These are phyloP conservation scores for Buathra laborator DNA, from an alignment of 2,888 invertebrate genomes.

Conservation along the genomic window DNA sequence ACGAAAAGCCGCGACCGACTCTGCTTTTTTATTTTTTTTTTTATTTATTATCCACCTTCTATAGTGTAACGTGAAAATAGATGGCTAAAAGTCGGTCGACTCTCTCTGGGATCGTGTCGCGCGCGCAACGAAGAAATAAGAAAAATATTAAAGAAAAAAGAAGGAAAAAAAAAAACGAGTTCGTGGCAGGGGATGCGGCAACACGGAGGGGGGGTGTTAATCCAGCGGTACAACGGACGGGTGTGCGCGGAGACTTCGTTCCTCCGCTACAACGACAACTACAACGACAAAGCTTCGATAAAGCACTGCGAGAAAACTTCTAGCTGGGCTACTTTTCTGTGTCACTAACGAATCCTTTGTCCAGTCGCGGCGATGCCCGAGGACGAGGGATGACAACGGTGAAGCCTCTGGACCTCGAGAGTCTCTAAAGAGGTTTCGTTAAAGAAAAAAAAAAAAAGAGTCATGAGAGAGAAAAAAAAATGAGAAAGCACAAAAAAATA, in stretches of 20 bases:
- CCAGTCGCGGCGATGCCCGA: constrained; percentile 38
- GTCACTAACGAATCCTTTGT: constrained; percentile 65
- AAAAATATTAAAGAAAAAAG: constrained; percentile 10
- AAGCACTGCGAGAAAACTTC: constrained; percentile 61
- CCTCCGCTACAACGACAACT: constrained; percentile 8
- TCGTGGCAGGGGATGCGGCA: constrained; percentile 7
- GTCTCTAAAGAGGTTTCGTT: constrained; percentile 19
- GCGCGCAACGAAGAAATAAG: constrained; percentile 16
- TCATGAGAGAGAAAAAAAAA: constrained; percentile 23
- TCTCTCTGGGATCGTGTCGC: constrained; percentile 43
- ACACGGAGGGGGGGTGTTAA: constrained; percentile 54
- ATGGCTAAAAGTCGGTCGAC: constrained; percentile 48
- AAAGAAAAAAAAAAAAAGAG: constrained; percentile 12
- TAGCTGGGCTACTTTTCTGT: constrained; percentile 50
- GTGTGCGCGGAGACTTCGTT: not conserved
- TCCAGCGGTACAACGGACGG: constrained; percentile 42
- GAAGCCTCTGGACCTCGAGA: constrained; percentile 19
- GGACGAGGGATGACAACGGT: constrained; percentile 23
- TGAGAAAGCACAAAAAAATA: constrained; percentile 10
- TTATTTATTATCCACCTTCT: constrained; percentile 1
- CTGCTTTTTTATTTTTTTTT: not conserved
- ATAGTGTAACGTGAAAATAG: constrained; percentile 46
- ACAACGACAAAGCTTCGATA: constrained; percentile 63
- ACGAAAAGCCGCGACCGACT: constrained; percentile 50
- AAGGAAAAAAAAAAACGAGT: constrained; percentile 19